phyloP scores from a whole-genome alignment of 1,140 invertebrate species.

The Calliopsis andreniformis region DNA sequence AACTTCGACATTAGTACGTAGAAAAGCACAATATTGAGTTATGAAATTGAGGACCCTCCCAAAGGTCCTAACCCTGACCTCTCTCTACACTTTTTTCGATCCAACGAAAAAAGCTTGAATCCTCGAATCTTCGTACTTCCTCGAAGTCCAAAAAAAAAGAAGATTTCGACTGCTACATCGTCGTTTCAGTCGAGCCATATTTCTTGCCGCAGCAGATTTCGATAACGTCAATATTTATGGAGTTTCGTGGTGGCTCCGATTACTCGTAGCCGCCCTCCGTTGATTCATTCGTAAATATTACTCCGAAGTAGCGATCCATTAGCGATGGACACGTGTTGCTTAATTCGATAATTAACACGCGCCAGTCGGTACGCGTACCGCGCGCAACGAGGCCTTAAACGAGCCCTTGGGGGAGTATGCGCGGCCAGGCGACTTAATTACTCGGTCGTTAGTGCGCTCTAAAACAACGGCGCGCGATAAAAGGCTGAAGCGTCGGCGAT shows the following conservation, averaged over 20 bases:
- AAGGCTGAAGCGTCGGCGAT: not conserved
- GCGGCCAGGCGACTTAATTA: constrained; percentile 8
- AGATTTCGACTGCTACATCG: not conserved
- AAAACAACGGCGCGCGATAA: not conserved
- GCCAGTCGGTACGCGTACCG: not conserved
- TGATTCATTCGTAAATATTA: not conserved
- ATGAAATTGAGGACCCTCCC: no score
- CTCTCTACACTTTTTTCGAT: no score
- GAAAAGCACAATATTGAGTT: no score
- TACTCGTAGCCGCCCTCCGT: not conserved
- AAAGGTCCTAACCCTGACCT: no score
- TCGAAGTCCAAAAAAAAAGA: not conserved
- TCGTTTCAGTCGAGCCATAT: not conserved
- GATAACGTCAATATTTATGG: constrained; percentile 43
- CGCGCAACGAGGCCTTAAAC: not conserved
- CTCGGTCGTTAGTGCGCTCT: not conserved
- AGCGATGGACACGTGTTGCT: constrained; percentile 13
- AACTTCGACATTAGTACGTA: no score
- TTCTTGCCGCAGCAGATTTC: not conserved
- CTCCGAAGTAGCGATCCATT: not conserved
- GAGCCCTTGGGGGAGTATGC: not conserved
- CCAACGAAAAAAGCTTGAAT: no score
- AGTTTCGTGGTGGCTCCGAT: constrained; percentile 1
- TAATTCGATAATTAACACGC: constrained; percentile 35
- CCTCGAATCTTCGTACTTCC: not conserved